Percentiles rank a stretch among this genome's conserved stretches.
These are phyloP conservation scores for Valencia hispanica DNA, from an alignment of 2,797 vertebrate genomes.

Conservation along the genomic window DNA sequence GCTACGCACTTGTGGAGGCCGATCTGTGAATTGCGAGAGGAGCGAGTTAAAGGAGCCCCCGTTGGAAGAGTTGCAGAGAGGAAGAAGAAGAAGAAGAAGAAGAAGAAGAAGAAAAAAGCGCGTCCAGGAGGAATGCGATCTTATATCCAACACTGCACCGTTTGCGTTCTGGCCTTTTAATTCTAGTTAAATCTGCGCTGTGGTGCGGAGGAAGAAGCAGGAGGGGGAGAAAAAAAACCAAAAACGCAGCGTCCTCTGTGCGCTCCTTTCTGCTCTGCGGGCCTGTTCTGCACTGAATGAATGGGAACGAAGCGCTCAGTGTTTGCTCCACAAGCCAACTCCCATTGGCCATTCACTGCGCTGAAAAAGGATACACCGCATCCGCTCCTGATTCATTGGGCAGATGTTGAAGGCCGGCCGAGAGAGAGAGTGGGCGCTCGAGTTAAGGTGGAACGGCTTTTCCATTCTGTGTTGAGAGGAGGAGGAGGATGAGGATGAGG, in stretches of 20 bases:
- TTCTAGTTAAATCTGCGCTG: conserved; percentile 47
- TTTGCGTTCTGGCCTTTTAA: conserved; percentile 14
- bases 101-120: background rate
- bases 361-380: conserved; percentile 86
- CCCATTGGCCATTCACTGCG: conserved; percentile 81
- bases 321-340: conserved; percentile 77
- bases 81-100: background rate
- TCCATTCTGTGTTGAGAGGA: conserved; percentile 7
- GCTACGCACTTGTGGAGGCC: conserved; percentile 62
- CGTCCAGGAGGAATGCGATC: background rate
- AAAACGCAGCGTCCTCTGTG: conserved; percentile 28
- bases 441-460: conserved; percentile 80
- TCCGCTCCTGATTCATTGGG: conserved; percentile 86
- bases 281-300: conserved; percentile 82
- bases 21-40: conserved; percentile 30
- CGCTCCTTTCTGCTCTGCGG: conserved; percentile 60
- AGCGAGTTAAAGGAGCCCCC: conserved; percentile 51
- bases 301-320: conserved; percentile 78
- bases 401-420: conserved; percentile 76
- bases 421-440: conserved; percentile 64
- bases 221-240: no score
- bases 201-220: background rate
- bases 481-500: no score
- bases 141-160: conserved; percentile 59
- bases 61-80: conserved; percentile 15